These are phyloP conservation scores for chimpanzee (Pan troglodytes) DNA, from an alignment of 2,113 vertebrate genomes.

Conservation along the genomic window NHGRI_mPanTro3-v2.1_pri NC_072409.2:50749001-50749500, in stretches of 20 bases:
- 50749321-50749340: background rate
- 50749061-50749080: background rate
- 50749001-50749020: background rate
- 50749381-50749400: background rate
- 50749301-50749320: background rate
- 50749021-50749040: background rate
- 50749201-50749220: background rate
- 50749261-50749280: background rate
- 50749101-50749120: background rate
- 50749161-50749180: background rate
- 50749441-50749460: background rate
- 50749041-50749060: background rate
- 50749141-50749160: background rate
- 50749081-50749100: background rate
- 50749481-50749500: background rate
- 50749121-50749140: background rate
- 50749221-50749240: background rate
- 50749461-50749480: too few species aligned
- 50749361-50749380: background rate
- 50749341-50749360: background rate
- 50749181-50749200: background rate
- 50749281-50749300: background rate
- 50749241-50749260: background rate
- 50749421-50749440: background rate
- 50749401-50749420: background rate